Base-by-base conservation (phyloP, 2,888 invertebrate genomes). In the Brenthis daphne region DNA sequence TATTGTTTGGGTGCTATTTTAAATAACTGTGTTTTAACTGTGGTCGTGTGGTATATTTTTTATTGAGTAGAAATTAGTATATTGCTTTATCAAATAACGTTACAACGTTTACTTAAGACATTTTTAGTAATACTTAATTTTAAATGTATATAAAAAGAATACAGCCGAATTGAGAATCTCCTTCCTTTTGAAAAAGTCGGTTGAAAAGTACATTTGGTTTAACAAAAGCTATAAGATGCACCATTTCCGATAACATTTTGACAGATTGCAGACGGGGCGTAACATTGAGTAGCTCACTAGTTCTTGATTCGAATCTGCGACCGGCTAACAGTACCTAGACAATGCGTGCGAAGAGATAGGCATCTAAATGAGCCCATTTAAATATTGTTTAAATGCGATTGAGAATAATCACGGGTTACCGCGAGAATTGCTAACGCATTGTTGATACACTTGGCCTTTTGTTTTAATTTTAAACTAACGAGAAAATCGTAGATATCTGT, bases 351-450 rank as follows among this genome's bases (percentile, higher is more conserved):
- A 78, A 79, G 57, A 70, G 79, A 82, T 82, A 76, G 68, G 54
- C 71, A 83, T 83, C 82, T 82, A 78, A 85, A 85, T 85, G 84
- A 85, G 82, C 75, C 79, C 77, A 75, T 81, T 79, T 79, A 78
- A 80, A 81, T 80, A 79, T 81, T 79, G 78, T 80, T 76, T 76
- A 77, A 79, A 78, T 76, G 78, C 75, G 76, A 76, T 77, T 77
- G 73, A 69, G 68, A 64, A 68, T 73, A 74, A 75, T 76, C 75
- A 73, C 65, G 70, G 68, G 70, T 64, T 54, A 70, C 74, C 73
- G 73, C 72, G 72, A 73, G 70, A 64, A 64, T 67, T 53, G 58
- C 61, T 63, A 71, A 68, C 74, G 70, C 69, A 76, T 77, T 72
- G 74, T 74, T 72, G 73, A 68, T 72, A 66, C 58, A 60, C 65